Conservation (phyloP, 2,113 vertebrate genomes). For the Mystacornis crossleyi region DNA sequence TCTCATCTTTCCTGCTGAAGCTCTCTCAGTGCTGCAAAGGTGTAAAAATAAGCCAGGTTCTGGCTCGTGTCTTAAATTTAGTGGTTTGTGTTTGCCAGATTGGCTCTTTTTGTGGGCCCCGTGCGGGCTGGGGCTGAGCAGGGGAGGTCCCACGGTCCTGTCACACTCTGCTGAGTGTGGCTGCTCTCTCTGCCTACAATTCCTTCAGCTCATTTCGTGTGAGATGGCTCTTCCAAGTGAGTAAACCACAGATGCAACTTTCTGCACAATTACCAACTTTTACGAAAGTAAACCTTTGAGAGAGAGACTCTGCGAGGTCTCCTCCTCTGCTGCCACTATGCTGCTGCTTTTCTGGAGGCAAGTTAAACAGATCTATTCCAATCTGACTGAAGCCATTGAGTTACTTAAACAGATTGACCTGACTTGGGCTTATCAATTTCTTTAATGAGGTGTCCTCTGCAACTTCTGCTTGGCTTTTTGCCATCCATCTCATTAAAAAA, state of each 20-base stretch:
- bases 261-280: not conserved
- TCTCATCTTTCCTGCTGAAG: not conserved
- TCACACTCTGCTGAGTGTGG: not conserved
- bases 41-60: not conserved
- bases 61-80: not conserved
- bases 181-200: not conserved
- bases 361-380: conserved; percentile 46
- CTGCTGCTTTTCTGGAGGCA: conserved; percentile 6
- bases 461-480: not conserved
- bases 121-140: not conserved
- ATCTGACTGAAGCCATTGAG: conserved; percentile 20
- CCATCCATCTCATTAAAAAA: conserved; percentile 50
- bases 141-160: not conserved
- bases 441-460: conserved; percentile 49
- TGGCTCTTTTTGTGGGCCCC: not conserved
- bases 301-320: not conserved
- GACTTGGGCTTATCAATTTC: conserved; percentile 52
- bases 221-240: not conserved
- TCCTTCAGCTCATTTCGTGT: not conserved
- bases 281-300: too few relatives aligned
- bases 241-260: not conserved
- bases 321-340: not conserved
- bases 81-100: not conserved
- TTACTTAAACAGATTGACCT: conserved; percentile 63
- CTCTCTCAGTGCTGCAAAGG: not conserved